Conservation (phyloP, 2,797 vertebrate genomes). For the Parambassis ranga region DNA sequence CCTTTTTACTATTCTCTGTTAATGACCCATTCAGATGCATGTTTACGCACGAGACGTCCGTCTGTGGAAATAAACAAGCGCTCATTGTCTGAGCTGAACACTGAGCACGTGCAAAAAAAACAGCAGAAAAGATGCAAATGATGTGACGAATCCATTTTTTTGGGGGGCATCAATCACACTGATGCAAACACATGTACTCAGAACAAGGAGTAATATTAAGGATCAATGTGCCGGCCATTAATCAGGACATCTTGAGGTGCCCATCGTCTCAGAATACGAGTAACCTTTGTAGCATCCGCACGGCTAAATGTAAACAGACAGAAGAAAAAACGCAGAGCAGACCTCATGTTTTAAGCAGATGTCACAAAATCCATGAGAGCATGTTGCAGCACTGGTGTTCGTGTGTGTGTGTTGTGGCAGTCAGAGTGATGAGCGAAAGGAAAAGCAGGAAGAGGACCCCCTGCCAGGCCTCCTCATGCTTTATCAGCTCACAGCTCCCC, state of each 20-base stretch:
- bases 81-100: background rate
- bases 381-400: conserved; percentile 10
- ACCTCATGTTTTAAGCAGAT: background rate
- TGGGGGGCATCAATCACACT: background rate
- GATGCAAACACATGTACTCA: too few species aligned
- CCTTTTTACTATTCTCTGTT: background rate
- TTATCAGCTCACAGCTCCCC: conserved; percentile 66
- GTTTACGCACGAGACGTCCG: background rate
- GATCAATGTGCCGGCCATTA: background rate
- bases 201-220: background rate
- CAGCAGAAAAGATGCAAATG: background rate
- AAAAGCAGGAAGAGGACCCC: conserved; percentile 65
- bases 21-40: background rate
- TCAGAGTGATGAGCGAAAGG: conserved; percentile 31
- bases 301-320: background rate
- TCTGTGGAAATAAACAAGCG: background rate
- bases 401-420: conserved; percentile 32
- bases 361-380: conserved; percentile 1
- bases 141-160: background rate
- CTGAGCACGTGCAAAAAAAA: background rate
- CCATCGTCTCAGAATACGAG: background rate
- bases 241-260: background rate
- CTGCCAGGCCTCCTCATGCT: conserved; percentile 59
- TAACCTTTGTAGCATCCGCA: too few species aligned
- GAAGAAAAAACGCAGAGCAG: conserved; percentile 4